Base-by-base conservation (phyloP, 2,113 vertebrate genomes). In the Agapornis roseicollis region DNA sequence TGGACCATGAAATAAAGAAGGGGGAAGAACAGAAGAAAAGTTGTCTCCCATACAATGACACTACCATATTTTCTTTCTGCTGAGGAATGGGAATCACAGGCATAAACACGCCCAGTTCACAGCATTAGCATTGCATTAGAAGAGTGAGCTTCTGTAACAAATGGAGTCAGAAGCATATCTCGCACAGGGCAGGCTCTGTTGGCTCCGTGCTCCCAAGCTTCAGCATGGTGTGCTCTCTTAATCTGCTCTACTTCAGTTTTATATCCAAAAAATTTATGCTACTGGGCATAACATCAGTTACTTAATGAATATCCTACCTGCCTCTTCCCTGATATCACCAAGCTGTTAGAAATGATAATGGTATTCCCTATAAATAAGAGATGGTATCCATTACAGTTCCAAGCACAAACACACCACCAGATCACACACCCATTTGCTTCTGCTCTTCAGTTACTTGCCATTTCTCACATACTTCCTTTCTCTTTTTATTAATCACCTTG, bases 231-330 rank as follows among this genome's bases (percentile, higher is more conserved):
- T 65, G 47, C 39, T 80, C 25, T 65, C 37, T 65, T 56, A 41
- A 86, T 53, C 28, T 49, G 46, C 4, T 94, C 90, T 85, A 8
- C 31, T 90, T 89, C 16, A 5, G 27, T 90, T 92, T 90, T 71
- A 24, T 31, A 79, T 79, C 23, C 24, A 79, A 69, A 89, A 90
- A 86, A 76, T 28, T 69, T 19, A 77, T 65, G 56, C 63, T 89
- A 5, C 35, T 69, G 80, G 61, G 80, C 56, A 60, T 82, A n/a
- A 52, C 89, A 72, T 95, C 73, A 85, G 9, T 31, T 76, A 5
- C 7, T 28, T 94, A 85, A 95, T 93, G 64, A 78, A 94, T 92
- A 56, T 78, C 69, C 72, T 94, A 86, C 73, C 64, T 86, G 19
- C 60, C 70, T 77, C 44, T 81, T 91, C 28, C 23, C 37, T 42